Evolutionary conservation across 2,888 invertebrate genomes (phyloP).

Genomic region (Dryobotodes eremita): DNA sequence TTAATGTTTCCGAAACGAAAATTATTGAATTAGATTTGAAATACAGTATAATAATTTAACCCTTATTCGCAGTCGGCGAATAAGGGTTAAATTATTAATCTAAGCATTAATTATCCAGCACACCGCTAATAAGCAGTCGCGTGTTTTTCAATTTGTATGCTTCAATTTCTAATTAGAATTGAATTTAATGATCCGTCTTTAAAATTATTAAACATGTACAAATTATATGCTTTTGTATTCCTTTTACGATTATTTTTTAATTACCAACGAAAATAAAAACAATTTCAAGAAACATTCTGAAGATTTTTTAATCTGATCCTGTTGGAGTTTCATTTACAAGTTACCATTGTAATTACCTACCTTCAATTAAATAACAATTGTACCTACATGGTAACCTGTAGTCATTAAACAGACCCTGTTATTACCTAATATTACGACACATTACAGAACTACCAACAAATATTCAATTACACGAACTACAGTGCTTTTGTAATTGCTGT

Average conservation of each 20-base stretch:
- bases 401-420: slow-evolving; percentile 50
- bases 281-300: slow-evolving; percentile 18
- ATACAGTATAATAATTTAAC: no score
- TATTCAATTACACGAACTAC: slow-evolving; percentile 64
- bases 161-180: slow-evolving; percentile 37
- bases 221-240: slow-evolving; percentile 2
- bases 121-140: slow-evolving; percentile 30
- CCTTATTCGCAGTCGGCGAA: background rate
- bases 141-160: slow-evolving; percentile 13
- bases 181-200: background rate
- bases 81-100: slow-evolving; percentile 14
- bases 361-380: slow-evolving; percentile 61
- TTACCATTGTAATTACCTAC: slow-evolving; percentile 50
- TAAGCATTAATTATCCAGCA: slow-evolving; percentile 10
- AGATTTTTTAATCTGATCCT: slow-evolving; percentile 51
- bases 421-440: slow-evolving; percentile 61
- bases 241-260: background rate
- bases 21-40: slow-evolving; percentile 9
- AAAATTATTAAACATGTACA: slow-evolving; percentile 3
- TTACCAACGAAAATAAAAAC: slow-evolving; percentile 23
- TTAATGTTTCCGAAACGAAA: background rate
- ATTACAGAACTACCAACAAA: slow-evolving; percentile 60
- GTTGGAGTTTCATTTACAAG: slow-evolving; percentile 29
- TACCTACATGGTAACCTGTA: slow-evolving; percentile 34
- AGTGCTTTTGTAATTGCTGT: slow-evolving; percentile 58